phyloP scores from a whole-genome alignment of 2,797 vertebrate species.

The Psittacula derbiana region DNA sequence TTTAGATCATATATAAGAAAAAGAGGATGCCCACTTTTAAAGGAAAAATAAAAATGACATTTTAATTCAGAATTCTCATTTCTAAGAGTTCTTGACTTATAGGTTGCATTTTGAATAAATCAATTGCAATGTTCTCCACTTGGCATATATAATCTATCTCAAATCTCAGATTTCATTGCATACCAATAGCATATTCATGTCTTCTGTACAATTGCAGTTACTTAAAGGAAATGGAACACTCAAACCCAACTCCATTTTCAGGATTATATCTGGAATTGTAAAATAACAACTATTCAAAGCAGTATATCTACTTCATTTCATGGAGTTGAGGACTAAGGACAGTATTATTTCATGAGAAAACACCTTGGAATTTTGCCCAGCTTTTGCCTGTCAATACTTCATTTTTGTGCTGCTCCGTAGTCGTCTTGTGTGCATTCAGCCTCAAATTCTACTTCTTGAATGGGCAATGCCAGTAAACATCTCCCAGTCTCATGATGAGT shows the following conservation, averaged over 20 bases:
- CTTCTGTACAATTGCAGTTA: not conserved
- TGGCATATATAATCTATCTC: not conserved
- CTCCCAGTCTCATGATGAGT: not conserved
- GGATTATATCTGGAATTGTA: not conserved
- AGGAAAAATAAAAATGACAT: not conserved
- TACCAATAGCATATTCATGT: not conserved
- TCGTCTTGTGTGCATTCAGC: not conserved
- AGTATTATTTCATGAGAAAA: not conserved
- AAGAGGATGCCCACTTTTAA: not conserved
- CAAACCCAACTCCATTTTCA: not conserved
- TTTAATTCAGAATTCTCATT: constrained; percentile 5
- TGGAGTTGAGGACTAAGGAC: not conserved
- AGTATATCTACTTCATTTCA: not conserved
- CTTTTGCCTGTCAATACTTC: not conserved
- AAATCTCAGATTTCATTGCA: not conserved
- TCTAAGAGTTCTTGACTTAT: constrained; percentile 30
- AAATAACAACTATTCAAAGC: not conserved
- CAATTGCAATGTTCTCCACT: not conserved
- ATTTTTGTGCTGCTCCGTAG: not conserved
- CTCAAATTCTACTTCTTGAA: not conserved
- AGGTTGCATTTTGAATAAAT: constrained; percentile 30
- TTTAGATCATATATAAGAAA: not conserved
- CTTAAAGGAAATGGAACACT: not conserved
- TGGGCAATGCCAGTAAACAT: not conserved
- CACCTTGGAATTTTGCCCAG: not conserved